These are phyloP conservation scores for Danionella dracula DNA, from an alignment of 2,797 vertebrate species.

Conservation along the genomic window DNA sequence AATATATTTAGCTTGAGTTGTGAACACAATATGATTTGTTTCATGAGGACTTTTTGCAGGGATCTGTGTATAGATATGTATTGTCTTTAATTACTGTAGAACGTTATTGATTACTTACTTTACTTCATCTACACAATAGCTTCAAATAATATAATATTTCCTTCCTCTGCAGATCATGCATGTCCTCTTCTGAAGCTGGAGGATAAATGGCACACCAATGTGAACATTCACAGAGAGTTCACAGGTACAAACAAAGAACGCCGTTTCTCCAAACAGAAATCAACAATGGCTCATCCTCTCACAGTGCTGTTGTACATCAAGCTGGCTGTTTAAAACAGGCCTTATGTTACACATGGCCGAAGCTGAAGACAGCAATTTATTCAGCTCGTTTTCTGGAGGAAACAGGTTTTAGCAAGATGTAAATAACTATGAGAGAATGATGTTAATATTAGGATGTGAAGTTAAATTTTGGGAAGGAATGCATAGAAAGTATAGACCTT, in stretches of 20 bases:
- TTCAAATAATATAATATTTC: not conserved
- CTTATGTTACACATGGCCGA: not conserved
- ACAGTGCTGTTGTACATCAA: slow-evolving; percentile 5
- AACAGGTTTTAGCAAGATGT: not conserved
- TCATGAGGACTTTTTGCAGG: no score
- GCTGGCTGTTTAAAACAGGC: slow-evolving; percentile 2
- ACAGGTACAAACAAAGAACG: slow-evolving; percentile 69
- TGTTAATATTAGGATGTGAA: not conserved
- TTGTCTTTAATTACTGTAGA: no score
- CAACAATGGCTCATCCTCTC: not conserved
- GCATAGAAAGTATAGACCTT: no score
- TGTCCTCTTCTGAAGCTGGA: slow-evolving; percentile 78
- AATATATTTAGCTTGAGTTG: no score
- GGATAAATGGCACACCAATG: slow-evolving; percentile 60
- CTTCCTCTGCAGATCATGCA: slow-evolving; percentile 63
- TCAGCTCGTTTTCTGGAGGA: slow-evolving; percentile 2
- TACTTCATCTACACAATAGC: not conserved
- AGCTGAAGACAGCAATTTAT: not conserved
- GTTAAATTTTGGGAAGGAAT: no score
- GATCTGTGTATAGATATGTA: no score
- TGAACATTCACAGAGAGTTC: slow-evolving; percentile 65
- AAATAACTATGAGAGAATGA: not conserved
- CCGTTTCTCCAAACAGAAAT: not conserved
- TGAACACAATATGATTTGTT: no score
- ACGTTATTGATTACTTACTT: no score